Percentiles rank a stretch among this genome's conserved stretches.
phyloP scores from a whole-genome alignment of 2,888 invertebrate genomes.

The Aphidoletes aphidimyza region DNA sequence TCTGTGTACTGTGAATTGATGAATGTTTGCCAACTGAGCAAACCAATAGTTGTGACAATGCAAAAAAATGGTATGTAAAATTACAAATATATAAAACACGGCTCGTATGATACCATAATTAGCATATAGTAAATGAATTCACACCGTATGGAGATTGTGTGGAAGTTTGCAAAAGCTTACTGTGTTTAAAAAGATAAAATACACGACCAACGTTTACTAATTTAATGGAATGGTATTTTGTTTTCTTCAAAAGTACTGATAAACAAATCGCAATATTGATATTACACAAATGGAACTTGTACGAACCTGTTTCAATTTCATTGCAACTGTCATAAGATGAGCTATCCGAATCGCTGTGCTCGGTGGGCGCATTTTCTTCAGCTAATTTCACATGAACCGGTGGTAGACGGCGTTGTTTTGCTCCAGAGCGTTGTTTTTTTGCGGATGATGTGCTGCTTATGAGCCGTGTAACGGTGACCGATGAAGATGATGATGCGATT shows the following conservation, averaged over 20 bases:
- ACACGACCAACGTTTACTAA: too few species aligned
- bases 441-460: not conserved
- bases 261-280: not conserved
- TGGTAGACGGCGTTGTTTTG: not conserved
- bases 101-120: not conserved
- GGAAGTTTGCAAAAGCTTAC: too few species aligned
- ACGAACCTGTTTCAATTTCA: slow-evolving; percentile 60
- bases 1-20: too few species aligned
- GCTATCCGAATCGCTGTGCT: slow-evolving; percentile 57
- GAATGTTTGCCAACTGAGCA: not conserved
- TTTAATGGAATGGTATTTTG: too few species aligned
- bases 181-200: too few species aligned
- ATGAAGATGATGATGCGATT: not conserved
- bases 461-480: not conserved
- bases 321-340: slow-evolving; percentile 60
- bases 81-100: not conserved
- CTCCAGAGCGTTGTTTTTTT: slow-evolving; percentile 5
- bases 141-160: too few species aligned
- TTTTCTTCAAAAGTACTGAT: too few species aligned
- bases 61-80: not conserved
- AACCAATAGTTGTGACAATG: not conserved
- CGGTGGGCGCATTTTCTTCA: slow-evolving; percentile 40
- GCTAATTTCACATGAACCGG: slow-evolving; percentile 45
- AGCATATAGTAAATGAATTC: too few species aligned
- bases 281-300: not conserved